Percentiles rank a stretch among this genome's conserved stretches.
phyloP scores from a whole-genome alignment of 2,797 vertebrate genomes.

The Thripadectes ignobilis region DNA sequence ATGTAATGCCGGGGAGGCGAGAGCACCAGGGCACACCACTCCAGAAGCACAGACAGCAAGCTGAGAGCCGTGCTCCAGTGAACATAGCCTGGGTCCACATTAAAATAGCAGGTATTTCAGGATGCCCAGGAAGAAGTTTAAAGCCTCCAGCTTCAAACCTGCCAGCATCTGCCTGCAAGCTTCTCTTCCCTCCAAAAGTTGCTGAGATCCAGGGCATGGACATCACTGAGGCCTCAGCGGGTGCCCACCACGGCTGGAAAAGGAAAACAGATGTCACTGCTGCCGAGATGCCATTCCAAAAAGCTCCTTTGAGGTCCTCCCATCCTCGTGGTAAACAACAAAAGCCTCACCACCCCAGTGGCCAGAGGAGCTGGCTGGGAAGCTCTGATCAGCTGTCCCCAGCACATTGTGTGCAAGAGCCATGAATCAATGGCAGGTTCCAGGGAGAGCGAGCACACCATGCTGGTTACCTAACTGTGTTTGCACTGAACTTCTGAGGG shows the following conservation, averaged over 20 bases:
- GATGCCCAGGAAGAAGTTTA: background rate
- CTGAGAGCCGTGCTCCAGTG: background rate
- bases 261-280: background rate
- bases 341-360: rapidly evolving
- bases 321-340: background rate
- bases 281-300: background rate
- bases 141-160: background rate
- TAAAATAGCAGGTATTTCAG: background rate
- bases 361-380: background rate
- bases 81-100: background rate
- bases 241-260: rapidly evolving
- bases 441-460: background rate
- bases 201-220: rapidly evolving
- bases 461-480: background rate
- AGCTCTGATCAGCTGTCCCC: background rate
- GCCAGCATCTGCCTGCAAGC: background rate
- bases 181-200: background rate
- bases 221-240: rapidly evolving
- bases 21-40: rapidly evolving
- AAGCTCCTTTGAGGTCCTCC: background rate
- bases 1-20: rapidly evolving
- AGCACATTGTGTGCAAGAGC: background rate
- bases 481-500: background rate
- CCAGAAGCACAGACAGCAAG: background rate
- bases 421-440: background rate